Percentiles rank a stretch among this genome's conserved stretches.
Evolutionary conservation across 2,797 vertebrate species (phyloP).

Genomic region (Gambelia wislizenii): DNA sequence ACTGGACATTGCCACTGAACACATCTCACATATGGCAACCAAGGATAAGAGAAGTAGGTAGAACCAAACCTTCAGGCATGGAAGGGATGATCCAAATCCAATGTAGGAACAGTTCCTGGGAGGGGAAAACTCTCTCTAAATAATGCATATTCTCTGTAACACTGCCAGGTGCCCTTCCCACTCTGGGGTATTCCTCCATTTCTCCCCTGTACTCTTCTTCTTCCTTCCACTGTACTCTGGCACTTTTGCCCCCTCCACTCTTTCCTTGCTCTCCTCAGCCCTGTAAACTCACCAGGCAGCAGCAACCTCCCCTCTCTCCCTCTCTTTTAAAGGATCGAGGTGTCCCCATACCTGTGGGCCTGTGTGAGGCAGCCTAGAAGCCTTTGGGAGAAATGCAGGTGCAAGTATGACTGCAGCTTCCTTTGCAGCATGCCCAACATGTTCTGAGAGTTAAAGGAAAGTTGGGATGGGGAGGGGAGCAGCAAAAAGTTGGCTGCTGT

Average conservation of each 20-base stretch:
- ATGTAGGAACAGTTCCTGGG: neutral
- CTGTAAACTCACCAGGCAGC: neutral
- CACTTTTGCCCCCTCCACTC: neutral
- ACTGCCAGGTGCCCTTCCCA: neutral
- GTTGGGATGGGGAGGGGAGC: no score
- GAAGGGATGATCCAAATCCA: no score
- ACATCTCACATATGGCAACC: constrained; percentile 95
- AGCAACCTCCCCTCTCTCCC: neutral
- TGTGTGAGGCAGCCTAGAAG: neutral
- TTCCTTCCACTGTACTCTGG: neutral
- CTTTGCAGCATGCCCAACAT: neutral
- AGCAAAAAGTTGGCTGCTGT: no score
- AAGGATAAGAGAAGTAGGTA: constrained; percentile 90
- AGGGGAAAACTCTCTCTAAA: neutral
- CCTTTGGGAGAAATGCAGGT: neutral
- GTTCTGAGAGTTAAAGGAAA: neutral
- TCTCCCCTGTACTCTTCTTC: neutral
- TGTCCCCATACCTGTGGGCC: neutral
- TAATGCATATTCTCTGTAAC: neutral
- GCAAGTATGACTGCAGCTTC: neutral
- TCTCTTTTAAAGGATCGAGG: neutral
- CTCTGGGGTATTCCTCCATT: neutral
- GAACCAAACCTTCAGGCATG: neutral
- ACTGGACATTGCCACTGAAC: constrained; percentile 89
- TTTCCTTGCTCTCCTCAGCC: neutral